A percentile compares a stretch with the other conserved stretches of the same genome.
These are phyloP conservation scores for Amblyornis subalaris DNA, from an alignment of 2,113 vertebrate genomes.

Conservation along the genomic window DNA sequence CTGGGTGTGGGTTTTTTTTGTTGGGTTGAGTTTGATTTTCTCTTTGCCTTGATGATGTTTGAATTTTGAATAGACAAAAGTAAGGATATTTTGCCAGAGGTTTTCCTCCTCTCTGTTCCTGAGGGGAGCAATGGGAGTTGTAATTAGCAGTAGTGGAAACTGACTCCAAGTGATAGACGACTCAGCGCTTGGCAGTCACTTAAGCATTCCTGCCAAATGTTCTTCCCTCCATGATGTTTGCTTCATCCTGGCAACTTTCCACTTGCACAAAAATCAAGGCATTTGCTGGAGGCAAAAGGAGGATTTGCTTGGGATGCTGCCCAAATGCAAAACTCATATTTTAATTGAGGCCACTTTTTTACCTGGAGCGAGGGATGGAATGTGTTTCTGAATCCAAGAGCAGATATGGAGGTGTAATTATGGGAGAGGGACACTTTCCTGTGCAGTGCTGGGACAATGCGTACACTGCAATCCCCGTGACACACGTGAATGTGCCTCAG, in stretches of 20 bases:
- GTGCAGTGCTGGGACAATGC: background rate
- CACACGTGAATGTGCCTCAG: background rate
- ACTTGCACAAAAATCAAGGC: slow-evolving; percentile 10
- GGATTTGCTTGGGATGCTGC: slow-evolving; percentile 22
- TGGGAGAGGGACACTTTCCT: background rate
- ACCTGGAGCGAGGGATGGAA: background rate
- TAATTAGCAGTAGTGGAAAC: slow-evolving; percentile 39
- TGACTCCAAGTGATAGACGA: slow-evolving; percentile 36
- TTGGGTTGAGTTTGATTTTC: background rate
- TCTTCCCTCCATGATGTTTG: slow-evolving; percentile 41
- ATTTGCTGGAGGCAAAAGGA: slow-evolving; percentile 24
- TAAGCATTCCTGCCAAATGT: slow-evolving; percentile 17
- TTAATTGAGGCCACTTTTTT: slow-evolving; percentile 23
- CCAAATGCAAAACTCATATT: background rate
- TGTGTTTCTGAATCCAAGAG: background rate
- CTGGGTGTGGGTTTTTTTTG: too few relatives aligned
- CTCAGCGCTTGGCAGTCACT: slow-evolving; percentile 43
- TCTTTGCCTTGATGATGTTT: background rate
- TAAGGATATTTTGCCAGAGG: background rate
- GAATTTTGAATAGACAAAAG: background rate
- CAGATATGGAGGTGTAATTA: background rate
- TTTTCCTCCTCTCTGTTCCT: background rate
- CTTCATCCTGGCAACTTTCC: slow-evolving; percentile 48
- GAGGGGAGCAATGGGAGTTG: slow-evolving; percentile 18
- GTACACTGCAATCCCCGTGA: background rate